These are phyloP conservation scores for Oxytorus armatus DNA, from an alignment of 2,888 invertebrate species.

Conservation along the genomic window DNA sequence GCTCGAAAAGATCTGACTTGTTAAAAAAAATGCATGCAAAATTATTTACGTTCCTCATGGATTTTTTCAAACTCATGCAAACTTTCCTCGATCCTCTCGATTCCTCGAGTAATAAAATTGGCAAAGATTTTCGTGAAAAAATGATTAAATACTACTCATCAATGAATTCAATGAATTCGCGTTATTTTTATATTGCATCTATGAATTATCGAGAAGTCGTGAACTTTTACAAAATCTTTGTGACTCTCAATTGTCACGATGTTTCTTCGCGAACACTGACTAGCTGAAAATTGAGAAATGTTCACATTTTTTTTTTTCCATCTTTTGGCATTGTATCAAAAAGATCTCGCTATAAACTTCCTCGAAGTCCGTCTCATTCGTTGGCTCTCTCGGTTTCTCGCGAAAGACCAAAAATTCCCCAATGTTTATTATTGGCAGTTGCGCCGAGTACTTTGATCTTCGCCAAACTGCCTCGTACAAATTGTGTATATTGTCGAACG, in stretches of 20 bases:
- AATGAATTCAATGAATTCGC: too few relatives aligned
- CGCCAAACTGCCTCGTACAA: slow-evolving; percentile 5
- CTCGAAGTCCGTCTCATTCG: slow-evolving; percentile 49
- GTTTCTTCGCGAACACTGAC: slow-evolving; percentile 15
- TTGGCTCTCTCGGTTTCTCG: slow-evolving; percentile 14
- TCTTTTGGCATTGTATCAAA: slow-evolving; percentile 42
- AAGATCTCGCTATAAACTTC: slow-evolving; percentile 28
- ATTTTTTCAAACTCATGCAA: too few relatives aligned
- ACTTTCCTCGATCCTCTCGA: neutral
- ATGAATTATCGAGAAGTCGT: slow-evolving; percentile 6
- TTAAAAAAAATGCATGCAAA: too few relatives aligned
- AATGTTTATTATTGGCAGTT: neutral
- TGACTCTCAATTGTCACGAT: neutral
- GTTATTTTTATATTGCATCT: neutral
- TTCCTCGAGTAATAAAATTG: slow-evolving; percentile 1
- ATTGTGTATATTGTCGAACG: slow-evolving; percentile 39
- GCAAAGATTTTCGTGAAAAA: slow-evolving; percentile 7
- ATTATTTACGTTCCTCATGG: too few relatives aligned
- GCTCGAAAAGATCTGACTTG: neutral
- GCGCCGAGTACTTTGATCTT: slow-evolving; percentile 26
- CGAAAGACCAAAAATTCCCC: neutral
- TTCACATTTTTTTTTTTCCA: neutral
- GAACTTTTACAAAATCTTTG: neutral
- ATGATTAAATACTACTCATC: neutral
- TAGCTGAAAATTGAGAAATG: slow-evolving; percentile 11